Conservation (phyloP, 2,888 invertebrate genomes). For the Nematopogon swammerdamellus region DNA sequence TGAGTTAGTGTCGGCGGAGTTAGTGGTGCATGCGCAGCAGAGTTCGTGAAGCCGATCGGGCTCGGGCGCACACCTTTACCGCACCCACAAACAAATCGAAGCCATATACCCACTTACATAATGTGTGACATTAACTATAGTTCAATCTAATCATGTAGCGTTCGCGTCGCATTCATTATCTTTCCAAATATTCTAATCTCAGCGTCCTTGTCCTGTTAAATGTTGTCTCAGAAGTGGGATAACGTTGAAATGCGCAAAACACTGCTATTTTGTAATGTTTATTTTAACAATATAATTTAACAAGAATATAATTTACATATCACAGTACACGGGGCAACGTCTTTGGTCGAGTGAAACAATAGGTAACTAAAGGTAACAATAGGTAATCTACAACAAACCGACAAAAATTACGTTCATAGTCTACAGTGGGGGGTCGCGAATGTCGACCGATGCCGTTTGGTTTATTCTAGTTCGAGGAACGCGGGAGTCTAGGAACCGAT, state of each 20-base stretch:
- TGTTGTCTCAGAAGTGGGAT: no score
- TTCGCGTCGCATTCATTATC: no score
- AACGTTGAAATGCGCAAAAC: no score
- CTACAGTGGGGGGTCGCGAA: neutral
- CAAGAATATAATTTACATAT: constrained; percentile 45
- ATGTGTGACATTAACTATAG: no score
- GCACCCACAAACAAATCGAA: no score
- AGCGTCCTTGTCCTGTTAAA: no score
- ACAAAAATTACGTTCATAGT: neutral
- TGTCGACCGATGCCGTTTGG: neutral
- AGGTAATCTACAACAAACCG: neutral
- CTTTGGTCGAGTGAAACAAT: constrained; percentile 1
- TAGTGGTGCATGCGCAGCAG: no score
- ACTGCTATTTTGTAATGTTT: constrained; percentile 25
- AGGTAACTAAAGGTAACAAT: neutral
- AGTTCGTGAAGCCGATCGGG: no score
- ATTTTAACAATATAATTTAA: constrained; percentile 37
- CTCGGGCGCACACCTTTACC: no score
- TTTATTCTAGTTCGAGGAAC: neutral
- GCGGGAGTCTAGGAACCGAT: constrained; percentile 21
- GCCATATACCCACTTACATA: no score
- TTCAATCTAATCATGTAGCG: no score
- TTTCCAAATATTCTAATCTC: no score
- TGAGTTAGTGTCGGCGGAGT: neutral
- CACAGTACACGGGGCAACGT: constrained; percentile 51